Conservation (phyloP, 2,888 invertebrate genomes). For the Cheilosia impressa region DNA sequence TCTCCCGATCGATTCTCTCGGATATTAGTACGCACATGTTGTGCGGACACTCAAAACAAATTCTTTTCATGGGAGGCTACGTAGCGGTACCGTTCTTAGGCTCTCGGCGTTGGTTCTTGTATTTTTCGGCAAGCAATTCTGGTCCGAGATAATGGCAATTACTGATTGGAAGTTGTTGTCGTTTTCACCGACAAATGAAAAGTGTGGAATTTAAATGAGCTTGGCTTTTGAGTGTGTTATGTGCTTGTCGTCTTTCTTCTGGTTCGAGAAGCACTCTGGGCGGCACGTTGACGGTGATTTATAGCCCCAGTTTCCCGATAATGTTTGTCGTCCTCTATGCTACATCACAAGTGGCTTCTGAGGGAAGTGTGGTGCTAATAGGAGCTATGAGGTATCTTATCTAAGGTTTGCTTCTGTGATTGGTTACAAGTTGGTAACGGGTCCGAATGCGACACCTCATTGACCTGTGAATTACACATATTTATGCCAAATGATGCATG, state of each 20-base stretch:
- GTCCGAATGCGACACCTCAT: no score
- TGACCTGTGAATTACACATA: no score
- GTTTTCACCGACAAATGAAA: conserved; percentile 35
- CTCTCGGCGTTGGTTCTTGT: conserved; percentile 16
- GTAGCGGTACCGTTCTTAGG: conserved; percentile 32
- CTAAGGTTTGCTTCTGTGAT: no score
- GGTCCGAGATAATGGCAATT: conserved; percentile 48
- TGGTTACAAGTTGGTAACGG: no score
- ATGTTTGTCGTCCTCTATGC: neutral
- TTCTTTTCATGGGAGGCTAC: conserved; percentile 6
- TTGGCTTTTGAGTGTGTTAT: conserved; percentile 6
- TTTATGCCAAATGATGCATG: no score
- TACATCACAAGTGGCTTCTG: no score
- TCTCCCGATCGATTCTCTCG: neutral
- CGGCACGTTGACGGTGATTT: no score
- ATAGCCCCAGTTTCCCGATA: no score
- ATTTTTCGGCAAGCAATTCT: conserved; percentile 45
- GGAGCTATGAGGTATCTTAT: no score
- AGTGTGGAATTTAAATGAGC: conserved; percentile 52
- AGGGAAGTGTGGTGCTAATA: no score
- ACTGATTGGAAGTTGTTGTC: conserved; percentile 45
- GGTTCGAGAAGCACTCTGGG: no score
- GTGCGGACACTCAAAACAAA: conserved; percentile 44
- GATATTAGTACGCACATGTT: conserved; percentile 52
- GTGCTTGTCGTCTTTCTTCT: no score